Evolutionary conservation across 2,797 vertebrate species (phyloP), one percentile per base, ranked within the genome.

Genomic region (Etheostoma perlongum): DNA sequence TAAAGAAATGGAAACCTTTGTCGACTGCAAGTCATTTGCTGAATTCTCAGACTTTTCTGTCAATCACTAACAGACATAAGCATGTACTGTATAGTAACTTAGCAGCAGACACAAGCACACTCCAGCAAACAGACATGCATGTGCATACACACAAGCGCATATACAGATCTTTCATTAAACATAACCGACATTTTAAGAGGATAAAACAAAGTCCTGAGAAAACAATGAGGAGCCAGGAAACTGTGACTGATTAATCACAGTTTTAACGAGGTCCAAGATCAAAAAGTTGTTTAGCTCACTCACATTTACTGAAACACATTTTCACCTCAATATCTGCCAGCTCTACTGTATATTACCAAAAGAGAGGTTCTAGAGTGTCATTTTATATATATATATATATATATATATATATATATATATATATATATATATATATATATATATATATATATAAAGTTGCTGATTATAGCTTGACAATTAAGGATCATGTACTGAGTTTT

Each of bases 191-290:
- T n/a, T n/a, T n/a, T n/a, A n/a, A n/a, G 52, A 58, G 53, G 40
- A 36, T 73, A n/a, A n/a, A n/a, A n/a, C n/a, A n/a, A n/a, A n/a
- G n/a, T n/a, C n/a, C n/a, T n/a, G n/a, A n/a, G n/a, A n/a, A n/a
- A n/a, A n/a, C 67, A 52, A 44, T 44, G 23, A 57, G 47, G 25
- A 33, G 25, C 42, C 19, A 44, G 6, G 12, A 59, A 33, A 62
- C 19, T 19, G 9, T 53, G 49, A 71, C 18, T 18, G 36, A 62
- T 67, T 53, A 73, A 60, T 57, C 21, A 62, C 27, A n/a, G 21
- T 67, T 71, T 67, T 54, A 59, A 74, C 53, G 54, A 74, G 55
- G 36, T 62, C 51, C 51, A 13, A 52, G 44, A 74, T 84, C 46
- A 57, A 65, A 71, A 47, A 57, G 14, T 48, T 67, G 55, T 44